A percentile compares a stretch with the other conserved stretches of the same genome.
Conservation (phyloP, 53 echinoderm and acorn worm genomes). For the Arbacia lixula region DNA sequence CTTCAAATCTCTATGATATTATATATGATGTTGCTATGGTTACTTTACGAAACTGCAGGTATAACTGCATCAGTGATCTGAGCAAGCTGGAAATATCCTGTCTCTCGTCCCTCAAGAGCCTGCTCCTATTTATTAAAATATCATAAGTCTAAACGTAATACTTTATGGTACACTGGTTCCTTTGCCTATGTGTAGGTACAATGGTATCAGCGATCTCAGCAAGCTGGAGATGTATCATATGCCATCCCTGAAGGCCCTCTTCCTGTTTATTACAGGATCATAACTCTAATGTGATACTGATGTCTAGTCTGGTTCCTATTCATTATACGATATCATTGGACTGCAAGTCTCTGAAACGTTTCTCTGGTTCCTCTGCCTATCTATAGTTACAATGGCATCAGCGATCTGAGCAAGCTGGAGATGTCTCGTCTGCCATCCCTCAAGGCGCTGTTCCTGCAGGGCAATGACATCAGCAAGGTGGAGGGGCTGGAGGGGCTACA, state of each 20-base stretch:
- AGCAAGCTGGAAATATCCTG: slow-evolving; percentile 81
- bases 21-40: neutral
- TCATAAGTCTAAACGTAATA: no score
- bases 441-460: slow-evolving; percentile 97
- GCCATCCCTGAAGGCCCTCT: neutral
- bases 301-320: no score
- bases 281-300: no score
- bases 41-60: slow-evolving; percentile 39
- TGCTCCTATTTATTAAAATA: no score
- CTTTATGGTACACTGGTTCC: no score
- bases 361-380: neutral
- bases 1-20: no score
- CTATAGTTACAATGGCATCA: slow-evolving; percentile 97
- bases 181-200: no score
- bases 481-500: slow-evolving; percentile 93
- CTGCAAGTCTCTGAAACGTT: no score
- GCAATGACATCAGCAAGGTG: slow-evolving; percentile 58
- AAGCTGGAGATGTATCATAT: slow-evolving; percentile 55
- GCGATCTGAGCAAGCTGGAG: slow-evolving; percentile 88
- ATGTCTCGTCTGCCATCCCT: slow-evolving; percentile 84
- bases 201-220: slow-evolving; percentile 92
- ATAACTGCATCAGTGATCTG: slow-evolving; percentile 96
- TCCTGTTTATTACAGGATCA: no score
- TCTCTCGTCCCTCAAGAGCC: slow-evolving; percentile 90
- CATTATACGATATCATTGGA: no score